These are phyloP conservation scores for Oncorhynchus clarkii DNA, from an alignment of 2,113 vertebrate species.

Conservation along the genomic window DNA sequence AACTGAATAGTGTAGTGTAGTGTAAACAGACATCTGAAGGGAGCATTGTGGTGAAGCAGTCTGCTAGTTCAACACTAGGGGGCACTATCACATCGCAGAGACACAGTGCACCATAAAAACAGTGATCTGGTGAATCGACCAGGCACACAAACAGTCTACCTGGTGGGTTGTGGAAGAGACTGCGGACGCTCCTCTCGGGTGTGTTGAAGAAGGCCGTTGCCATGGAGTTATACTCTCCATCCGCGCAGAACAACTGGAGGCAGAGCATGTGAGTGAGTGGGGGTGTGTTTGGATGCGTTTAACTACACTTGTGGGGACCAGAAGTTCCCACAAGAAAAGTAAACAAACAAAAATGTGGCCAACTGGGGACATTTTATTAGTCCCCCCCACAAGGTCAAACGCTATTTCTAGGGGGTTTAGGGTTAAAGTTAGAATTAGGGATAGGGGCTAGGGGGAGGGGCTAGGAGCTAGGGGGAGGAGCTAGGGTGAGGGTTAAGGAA, in stretches of 20 bases:
- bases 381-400: too few species aligned
- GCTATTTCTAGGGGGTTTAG: too few species aligned
- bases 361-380: too few species aligned
- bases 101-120: too few species aligned
- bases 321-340: too few species aligned
- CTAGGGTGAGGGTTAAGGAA: background rate
- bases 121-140: background rate
- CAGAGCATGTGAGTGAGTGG: background rate
- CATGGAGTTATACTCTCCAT: constrained; percentile 97
- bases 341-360: too few species aligned
- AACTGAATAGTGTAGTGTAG: too few species aligned
- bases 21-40: too few species aligned
- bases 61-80: background rate
- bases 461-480: too few species aligned
- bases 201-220: constrained; percentile 96
- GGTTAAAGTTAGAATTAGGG: background rate
- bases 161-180: constrained; percentile 91
- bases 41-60: background rate
- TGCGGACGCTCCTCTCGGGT: constrained; percentile 91
- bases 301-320: too few species aligned
- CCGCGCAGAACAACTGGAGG: constrained; percentile 89
- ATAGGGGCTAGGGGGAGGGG: too few species aligned
- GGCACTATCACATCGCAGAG: background rate
- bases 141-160: constrained; percentile 65
- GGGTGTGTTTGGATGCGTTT: too few species aligned